Conservation (phyloP, 2,888 invertebrate genomes). For the Ypsolopha sequella region DNA sequence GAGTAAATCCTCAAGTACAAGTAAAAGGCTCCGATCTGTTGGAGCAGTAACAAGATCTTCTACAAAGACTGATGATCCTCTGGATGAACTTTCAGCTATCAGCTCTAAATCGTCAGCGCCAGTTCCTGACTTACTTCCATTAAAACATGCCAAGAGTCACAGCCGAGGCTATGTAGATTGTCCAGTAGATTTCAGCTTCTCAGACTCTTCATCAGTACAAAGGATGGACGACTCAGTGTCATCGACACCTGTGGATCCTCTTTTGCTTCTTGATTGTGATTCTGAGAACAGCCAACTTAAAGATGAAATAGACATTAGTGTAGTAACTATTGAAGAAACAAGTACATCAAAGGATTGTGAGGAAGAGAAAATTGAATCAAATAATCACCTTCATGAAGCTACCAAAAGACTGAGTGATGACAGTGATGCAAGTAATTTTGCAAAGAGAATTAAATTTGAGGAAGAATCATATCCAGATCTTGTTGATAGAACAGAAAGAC, state of each 20-base stretch:
- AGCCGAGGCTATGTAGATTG: constrained; percentile 54
- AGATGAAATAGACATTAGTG: constrained; percentile 48
- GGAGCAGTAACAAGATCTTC: constrained; percentile 77
- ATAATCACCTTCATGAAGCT: constrained; percentile 32
- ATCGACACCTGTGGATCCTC: constrained; percentile 57
- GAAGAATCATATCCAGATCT: constrained; percentile 22
- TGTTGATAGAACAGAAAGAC: not conserved
- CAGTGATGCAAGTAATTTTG: constrained; percentile 32
- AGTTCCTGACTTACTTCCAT: constrained; percentile 56
- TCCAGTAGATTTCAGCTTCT: constrained; percentile 55
- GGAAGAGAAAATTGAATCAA: constrained; percentile 37
- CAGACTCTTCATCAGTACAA: constrained; percentile 47
- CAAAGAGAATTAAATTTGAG: constrained; percentile 52
- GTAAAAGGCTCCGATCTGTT: constrained; percentile 70
- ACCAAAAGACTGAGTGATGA: constrained; percentile 50
- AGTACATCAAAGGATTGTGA: constrained; percentile 40
- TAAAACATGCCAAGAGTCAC: constrained; percentile 44
- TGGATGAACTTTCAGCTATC: constrained; percentile 30
- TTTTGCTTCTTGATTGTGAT: constrained; percentile 50
- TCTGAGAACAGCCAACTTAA: constrained; percentile 44
- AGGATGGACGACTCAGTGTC: constrained; percentile 54
- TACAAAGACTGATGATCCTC: constrained; percentile 55
- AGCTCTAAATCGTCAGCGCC: constrained; percentile 44
- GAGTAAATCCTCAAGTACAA: constrained; percentile 57
- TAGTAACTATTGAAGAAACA: constrained; percentile 52